Percentiles rank a stretch among this genome's conserved stretches.
Conservation (phyloP, 2,113 vertebrate species). For the Paratilapia polleni region DNA sequence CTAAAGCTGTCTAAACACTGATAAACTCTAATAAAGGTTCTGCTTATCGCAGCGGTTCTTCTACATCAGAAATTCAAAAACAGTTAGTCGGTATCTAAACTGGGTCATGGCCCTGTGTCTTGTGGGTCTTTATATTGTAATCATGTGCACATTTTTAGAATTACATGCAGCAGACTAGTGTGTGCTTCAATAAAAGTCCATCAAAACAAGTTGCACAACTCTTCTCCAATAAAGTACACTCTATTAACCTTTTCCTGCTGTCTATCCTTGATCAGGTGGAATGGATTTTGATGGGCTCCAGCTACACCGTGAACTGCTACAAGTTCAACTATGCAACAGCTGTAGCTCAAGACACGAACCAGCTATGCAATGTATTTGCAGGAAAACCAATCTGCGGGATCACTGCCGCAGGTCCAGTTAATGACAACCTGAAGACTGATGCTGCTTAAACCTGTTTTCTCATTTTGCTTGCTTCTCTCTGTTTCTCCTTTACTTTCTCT, state of each 20-base stretch:
- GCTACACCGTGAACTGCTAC: not conserved
- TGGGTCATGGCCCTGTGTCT: slow-evolving; percentile 26
- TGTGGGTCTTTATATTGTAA: not conserved
- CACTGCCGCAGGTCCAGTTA: not conserved
- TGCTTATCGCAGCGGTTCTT: slow-evolving; percentile 38
- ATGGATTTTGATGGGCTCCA: not conserved
- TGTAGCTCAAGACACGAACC: not conserved
- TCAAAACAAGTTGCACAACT: not conserved
- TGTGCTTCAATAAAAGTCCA: not conserved
- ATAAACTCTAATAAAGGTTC: slow-evolving; percentile 28
- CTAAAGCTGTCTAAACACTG: slow-evolving; percentile 46
- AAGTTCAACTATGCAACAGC: not conserved
- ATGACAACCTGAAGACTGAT: slow-evolving; percentile 31
- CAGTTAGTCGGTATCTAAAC: slow-evolving; percentile 22
- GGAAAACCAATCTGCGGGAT: slow-evolving; percentile 7
- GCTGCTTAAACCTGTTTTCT: not conserved
- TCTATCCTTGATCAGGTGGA: not conserved
- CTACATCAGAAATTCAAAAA: slow-evolving; percentile 42
- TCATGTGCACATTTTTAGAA: slow-evolving; percentile 8
- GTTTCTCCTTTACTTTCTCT: slow-evolving; percentile 1
- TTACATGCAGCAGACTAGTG: not conserved
- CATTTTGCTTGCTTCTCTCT: not conserved
- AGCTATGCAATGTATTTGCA: slow-evolving; percentile 6
- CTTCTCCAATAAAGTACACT: not conserved
- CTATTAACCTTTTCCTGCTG: not conserved